A percentile compares a stretch with the other conserved stretches of the same genome.
These are phyloP conservation scores for Toxotes jaculatrix DNA, from an alignment of 2,113 vertebrate species.

Conservation along the genomic window DNA sequence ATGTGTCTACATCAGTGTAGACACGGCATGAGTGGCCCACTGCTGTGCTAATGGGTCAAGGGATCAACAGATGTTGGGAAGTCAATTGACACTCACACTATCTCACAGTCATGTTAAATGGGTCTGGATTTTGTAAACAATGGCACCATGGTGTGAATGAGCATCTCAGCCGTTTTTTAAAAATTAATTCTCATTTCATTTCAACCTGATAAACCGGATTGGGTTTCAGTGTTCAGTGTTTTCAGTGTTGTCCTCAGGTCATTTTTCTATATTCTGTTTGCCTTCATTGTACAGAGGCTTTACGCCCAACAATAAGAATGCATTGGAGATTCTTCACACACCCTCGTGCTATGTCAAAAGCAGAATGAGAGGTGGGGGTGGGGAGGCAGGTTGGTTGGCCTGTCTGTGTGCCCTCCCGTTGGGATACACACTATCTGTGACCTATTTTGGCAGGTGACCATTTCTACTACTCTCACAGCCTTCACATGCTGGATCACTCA, in stretches of 20 bases:
- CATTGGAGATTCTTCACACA: slow-evolving; percentile 58
- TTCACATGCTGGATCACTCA: slow-evolving; percentile 7
- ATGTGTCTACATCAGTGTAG: not conserved
- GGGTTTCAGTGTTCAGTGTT: slow-evolving; percentile 40
- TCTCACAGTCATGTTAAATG: slow-evolving; percentile 48
- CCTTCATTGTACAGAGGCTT: slow-evolving; percentile 69
- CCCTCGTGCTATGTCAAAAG: slow-evolving; percentile 48
- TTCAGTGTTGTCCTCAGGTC: slow-evolving; percentile 26
- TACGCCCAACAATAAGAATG: slow-evolving; percentile 69
- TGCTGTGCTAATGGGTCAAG: slow-evolving; percentile 23
- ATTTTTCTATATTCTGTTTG: slow-evolving; percentile 49
- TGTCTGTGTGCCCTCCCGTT: slow-evolving; percentile 49
- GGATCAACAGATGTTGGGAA: slow-evolving; percentile 43
- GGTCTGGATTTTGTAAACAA: slow-evolving; percentile 52
- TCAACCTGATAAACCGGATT: slow-evolving; percentile 44
- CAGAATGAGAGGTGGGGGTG: slow-evolving; percentile 18
- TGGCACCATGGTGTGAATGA: slow-evolving; percentile 46
- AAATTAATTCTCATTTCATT: slow-evolving; percentile 50
- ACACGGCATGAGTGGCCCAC: not conserved
- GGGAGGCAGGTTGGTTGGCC: slow-evolving; percentile 44
- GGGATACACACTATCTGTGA: slow-evolving; percentile 51
- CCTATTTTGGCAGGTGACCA: slow-evolving; percentile 47
- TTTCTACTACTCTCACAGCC: slow-evolving; percentile 21
- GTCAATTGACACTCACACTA: slow-evolving; percentile 38
- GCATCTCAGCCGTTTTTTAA: slow-evolving; percentile 17